phyloP scores from a whole-genome alignment of 1,140 invertebrate species.

The Chymomyza costata region DNA sequence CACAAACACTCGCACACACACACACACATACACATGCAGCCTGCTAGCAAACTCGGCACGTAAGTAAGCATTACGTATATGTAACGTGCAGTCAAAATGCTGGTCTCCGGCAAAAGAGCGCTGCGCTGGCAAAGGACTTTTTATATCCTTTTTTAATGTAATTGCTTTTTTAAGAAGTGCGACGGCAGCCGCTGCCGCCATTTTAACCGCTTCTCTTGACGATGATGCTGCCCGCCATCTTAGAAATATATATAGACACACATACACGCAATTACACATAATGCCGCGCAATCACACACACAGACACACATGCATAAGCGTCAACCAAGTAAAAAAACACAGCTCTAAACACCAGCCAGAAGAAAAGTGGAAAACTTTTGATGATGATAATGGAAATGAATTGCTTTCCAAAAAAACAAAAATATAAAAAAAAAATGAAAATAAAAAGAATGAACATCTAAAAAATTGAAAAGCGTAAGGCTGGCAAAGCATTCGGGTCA shows the following conservation, averaged over 20 bases:
- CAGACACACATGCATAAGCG: too few species aligned
- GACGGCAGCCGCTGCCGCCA: constrained; percentile 15
- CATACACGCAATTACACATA: constrained; percentile 9
- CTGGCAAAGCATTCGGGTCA: constrained; percentile 24
- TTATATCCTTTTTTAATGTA: constrained; percentile 74
- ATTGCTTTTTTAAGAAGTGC: constrained; percentile 74
- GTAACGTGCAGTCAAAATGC: constrained; percentile 40
- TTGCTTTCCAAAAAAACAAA: constrained; percentile 18
- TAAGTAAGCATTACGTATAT: constrained; percentile 63
- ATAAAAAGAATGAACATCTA: too few species aligned
- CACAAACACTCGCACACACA: constrained; percentile 22
- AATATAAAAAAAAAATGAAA: constrained; percentile 4
- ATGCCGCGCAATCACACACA: constrained; percentile 8
- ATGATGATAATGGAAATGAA: constrained; percentile 73
- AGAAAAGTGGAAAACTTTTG: constrained; percentile 56
- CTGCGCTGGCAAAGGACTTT: constrained; percentile 58
- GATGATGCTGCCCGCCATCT: constrained; percentile 33
- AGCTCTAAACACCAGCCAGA: constrained; percentile 21
- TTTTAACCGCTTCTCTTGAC: constrained; percentile 21
- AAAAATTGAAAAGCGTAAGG: too few species aligned
- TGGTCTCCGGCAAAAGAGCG: constrained; percentile 52
- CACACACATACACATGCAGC: constrained; percentile 21
- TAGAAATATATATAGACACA: constrained; percentile 21
- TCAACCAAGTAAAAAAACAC: constrained; percentile 11
- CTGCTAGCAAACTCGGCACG: constrained; percentile 30